Conservation (phyloP, 2,888 invertebrate species). For the Tholera decimalis region DNA sequence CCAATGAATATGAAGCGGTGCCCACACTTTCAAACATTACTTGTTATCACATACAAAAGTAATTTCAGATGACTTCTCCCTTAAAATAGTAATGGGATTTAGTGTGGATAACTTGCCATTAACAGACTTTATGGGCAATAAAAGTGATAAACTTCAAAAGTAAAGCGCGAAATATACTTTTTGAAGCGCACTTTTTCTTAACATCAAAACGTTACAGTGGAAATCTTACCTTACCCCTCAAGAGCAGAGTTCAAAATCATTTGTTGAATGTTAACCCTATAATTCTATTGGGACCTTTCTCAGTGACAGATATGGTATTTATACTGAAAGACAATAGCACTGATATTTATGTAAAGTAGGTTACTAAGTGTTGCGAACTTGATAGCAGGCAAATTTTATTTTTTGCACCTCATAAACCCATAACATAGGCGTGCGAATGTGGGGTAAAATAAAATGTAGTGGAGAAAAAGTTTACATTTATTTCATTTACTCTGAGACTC, state of each 20-base stretch:
- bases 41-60: constrained; percentile 54
- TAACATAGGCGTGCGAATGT: constrained; percentile 9
- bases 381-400: constrained; percentile 41
- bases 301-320: constrained; percentile 56
- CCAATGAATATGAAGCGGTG: constrained; percentile 46
- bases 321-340: constrained; percentile 55
- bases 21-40: constrained; percentile 50
- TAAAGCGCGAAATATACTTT: constrained; percentile 63
- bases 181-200: constrained; percentile 52
- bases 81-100: constrained; percentile 52
- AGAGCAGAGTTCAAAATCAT: constrained; percentile 14
- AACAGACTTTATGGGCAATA: constrained; percentile 65
- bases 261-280: constrained; percentile 10
- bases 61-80: constrained; percentile 57
- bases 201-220: background rate
- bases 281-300: constrained; percentile 41
- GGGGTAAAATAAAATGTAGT: constrained; percentile 4
- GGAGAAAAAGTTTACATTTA: background rate
- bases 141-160: constrained; percentile 67
- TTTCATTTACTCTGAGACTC: constrained; percentile 18
- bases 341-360: constrained; percentile 49
- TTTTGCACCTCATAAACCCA: constrained; percentile 27
- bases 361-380: constrained; percentile 42
- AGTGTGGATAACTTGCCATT: constrained; percentile 60
- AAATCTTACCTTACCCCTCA: background rate